Base-by-base conservation (phyloP, 1,140 invertebrate species). In the Drosophila baimaii region DNA sequence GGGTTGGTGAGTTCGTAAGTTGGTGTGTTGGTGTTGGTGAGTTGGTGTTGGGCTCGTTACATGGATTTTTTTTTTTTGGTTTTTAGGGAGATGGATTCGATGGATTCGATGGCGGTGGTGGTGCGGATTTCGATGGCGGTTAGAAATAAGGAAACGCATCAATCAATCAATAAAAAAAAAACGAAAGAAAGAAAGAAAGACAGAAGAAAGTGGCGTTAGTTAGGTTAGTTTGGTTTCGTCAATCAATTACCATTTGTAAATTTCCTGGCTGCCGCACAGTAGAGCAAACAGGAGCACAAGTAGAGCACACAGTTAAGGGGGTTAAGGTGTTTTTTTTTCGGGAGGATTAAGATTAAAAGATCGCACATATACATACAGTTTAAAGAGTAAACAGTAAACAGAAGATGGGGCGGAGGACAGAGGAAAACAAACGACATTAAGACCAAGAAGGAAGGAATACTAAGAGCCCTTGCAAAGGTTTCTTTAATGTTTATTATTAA, bases 231-330 rank as follows among this genome's bases (percentile, higher is more conserved):
- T 72, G 76, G 74, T 54, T 57, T 70, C 78, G 44, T 81, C 66
- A 56, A 55, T 80, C 69, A 83, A 66, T 91, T 91, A 91, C 90
- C 90, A 77, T 89, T 90, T 69, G 77, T 79, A 79, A 91, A 85
- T 81, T 91, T 91, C 91, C 90, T 88, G 68, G 91, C 91, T 91
- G 86, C 81, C 47, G 51, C 70, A 63, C 69, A 64, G 29, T 27
- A 47, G 29, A 69, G 43, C 63, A 62, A 63, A 65, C n/a, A n/a
- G n/a, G n/a, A n/a, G n/a, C n/a, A n/a, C n/a, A n/a, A n/a, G n/a
- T n/a, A n/a, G n/a, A n/a, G n/a, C n/a, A n/a, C 29, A 58, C 43
- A 35, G 33, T 41, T 33, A 23, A 12, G 39, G 39, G 29, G 46
- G 49, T 64, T 17, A 46, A 52, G 68, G 63, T 52, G 52, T 21